These are phyloP conservation scores for Darevskia mixta DNA, from an alignment of 2,797 vertebrate genomes.

Conservation along the genomic window DNA sequence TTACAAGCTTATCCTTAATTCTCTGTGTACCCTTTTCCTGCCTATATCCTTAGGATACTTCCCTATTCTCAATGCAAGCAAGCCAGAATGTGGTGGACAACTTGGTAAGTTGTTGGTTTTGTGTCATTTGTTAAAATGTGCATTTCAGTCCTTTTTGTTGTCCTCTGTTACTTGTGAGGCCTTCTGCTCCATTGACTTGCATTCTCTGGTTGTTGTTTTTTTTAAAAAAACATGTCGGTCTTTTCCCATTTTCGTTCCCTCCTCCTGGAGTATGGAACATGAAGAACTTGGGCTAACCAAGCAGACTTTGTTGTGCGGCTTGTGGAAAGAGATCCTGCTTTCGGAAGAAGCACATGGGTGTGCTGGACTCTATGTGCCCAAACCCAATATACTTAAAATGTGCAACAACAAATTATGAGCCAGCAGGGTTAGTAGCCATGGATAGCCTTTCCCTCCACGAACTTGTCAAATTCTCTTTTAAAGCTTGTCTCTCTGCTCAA, in stretches of 20 bases:
- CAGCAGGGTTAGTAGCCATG: no score
- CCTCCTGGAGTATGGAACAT: not conserved
- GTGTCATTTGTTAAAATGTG: conserved; percentile 25
- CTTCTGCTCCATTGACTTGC: conserved; percentile 1
- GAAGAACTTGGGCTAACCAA: not conserved
- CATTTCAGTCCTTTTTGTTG: not conserved
- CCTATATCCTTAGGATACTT: conserved; percentile 74
- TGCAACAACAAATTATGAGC: not conserved
- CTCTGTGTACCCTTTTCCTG: conserved; percentile 32
- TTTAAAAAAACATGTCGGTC: no score
- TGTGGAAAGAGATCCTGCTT: not conserved
- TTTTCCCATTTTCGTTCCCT: not conserved
- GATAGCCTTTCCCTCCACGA: no score
- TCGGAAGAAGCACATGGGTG: not conserved
- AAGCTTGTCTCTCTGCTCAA: not conserved
- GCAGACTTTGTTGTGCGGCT: no score
- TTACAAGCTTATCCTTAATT: conserved; percentile 7
- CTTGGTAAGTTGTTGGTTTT: conserved; percentile 70
- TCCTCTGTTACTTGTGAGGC: not conserved
- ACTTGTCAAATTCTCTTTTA: not conserved
- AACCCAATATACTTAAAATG: not conserved
- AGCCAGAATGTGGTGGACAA: conserved; percentile 70
- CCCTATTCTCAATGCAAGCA: conserved; percentile 74
- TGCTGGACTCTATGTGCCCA: not conserved
- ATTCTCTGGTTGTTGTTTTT: not conserved